A percentile compares a stretch with the other conserved stretches of the same genome.
phyloP scores from a whole-genome alignment of 2,797 vertebrate species.

The Thripadectes ignobilis region DNA sequence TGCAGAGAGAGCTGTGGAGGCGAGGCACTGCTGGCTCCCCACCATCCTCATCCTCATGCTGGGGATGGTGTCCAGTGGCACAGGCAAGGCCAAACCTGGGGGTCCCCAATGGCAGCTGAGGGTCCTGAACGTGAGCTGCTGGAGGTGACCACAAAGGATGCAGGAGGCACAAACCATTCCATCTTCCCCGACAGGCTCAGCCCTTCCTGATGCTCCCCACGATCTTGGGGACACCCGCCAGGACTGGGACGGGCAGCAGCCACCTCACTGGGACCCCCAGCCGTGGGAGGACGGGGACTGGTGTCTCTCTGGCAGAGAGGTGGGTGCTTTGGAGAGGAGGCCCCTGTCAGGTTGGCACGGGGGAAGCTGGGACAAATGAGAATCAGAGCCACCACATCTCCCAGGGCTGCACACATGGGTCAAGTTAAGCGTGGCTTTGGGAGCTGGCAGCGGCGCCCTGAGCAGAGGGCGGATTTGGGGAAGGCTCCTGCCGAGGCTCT shows the following conservation, averaged over 20 bases:
- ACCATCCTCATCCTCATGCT: neutral
- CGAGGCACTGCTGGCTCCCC: neutral
- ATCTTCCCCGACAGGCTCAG: accelerated
- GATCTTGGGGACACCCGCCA: accelerated
- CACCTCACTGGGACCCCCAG: accelerated
- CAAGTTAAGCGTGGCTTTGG: neutral
- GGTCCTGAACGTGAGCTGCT: neutral
- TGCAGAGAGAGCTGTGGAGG: neutral
- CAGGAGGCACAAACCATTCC: neutral
- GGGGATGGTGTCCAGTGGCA: neutral
- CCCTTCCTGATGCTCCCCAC: accelerated
- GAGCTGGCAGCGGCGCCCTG: neutral
- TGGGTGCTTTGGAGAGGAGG: accelerated
- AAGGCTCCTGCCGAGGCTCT: neutral
- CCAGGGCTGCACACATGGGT: neutral
- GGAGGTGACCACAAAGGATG: too few species aligned
- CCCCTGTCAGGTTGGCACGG: neutral
- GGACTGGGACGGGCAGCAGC: neutral
- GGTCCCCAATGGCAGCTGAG: neutral
- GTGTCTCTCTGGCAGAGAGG: neutral
- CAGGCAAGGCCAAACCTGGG: neutral
- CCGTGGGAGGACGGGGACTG: accelerated
- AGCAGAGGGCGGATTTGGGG: neutral
- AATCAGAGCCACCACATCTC: neutral
- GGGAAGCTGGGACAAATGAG: neutral